Conservation (phyloP, 2,888 invertebrate species). For the Charanyca ferruginea region DNA sequence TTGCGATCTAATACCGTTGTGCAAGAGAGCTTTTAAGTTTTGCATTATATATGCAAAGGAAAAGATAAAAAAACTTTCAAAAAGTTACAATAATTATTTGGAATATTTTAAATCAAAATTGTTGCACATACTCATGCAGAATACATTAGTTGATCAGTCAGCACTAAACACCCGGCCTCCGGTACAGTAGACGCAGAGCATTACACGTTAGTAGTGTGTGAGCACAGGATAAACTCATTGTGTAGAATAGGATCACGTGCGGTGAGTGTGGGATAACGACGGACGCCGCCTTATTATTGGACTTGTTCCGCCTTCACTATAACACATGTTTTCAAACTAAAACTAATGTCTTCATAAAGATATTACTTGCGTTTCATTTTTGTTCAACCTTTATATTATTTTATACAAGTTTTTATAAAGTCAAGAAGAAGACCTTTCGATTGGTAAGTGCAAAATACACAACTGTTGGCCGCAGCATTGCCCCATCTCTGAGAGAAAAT, state of each 20-base stretch:
- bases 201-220: constrained; percentile 77
- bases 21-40: neutral
- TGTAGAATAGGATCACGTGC: constrained; percentile 68
- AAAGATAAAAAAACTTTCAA: no score
- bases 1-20: neutral
- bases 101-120: no score
- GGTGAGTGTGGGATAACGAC: constrained; percentile 55
- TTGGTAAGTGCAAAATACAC: constrained; percentile 35
- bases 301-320: constrained; percentile 49
- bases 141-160: constrained; percentile 33
- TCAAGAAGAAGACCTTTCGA: constrained; percentile 26
- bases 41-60: neutral
- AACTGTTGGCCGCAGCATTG: constrained; percentile 14
- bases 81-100: no score
- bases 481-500: constrained; percentile 27
- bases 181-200: constrained; percentile 87
- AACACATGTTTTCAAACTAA: constrained; percentile 48
- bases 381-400: constrained; percentile 5
- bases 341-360: constrained; percentile 33
- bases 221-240: constrained; percentile 61
- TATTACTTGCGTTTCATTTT: constrained; percentile 17
- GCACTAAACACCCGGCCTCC: constrained; percentile 15
- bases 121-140: neutral
- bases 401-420: constrained; percentile 10
- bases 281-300: constrained; percentile 47